phyloP scores from a whole-genome alignment of 2,888 invertebrate species.

The Nephrotoma flavescens region DNA sequence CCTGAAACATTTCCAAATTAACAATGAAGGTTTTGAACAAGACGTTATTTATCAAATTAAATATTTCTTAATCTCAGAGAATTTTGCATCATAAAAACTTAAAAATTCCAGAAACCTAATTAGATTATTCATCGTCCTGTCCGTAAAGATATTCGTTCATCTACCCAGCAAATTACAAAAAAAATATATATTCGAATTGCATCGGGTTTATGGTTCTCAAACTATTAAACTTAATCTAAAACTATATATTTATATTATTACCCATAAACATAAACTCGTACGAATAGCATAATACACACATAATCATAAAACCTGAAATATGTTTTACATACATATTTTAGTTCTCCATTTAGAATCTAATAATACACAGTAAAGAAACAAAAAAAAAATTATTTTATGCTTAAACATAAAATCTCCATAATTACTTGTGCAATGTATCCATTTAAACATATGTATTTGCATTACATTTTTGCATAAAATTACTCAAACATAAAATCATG shows the following conservation, averaged over 20 bases:
- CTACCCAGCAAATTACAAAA: not conserved
- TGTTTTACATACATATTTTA: not conserved
- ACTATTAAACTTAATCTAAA: not conserved
- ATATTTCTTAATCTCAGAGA: too few species aligned
- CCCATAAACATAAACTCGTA: not conserved
- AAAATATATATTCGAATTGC: not conserved
- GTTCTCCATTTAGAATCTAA: not conserved
- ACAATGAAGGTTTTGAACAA: too few species aligned
- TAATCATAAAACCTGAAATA: not conserved
- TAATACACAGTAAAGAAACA: not conserved
- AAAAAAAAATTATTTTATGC: not conserved
- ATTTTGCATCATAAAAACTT: too few species aligned
- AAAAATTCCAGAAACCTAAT: too few species aligned
- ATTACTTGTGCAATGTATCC: not conserved
- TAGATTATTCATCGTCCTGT: too few species aligned
- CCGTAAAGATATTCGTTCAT: not conserved
- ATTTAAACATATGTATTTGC: not conserved
- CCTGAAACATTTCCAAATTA: too few species aligned
- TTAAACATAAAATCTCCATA: not conserved
- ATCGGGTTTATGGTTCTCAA: not conserved
- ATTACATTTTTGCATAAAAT: not conserved
- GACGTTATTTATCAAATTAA: too few species aligned
- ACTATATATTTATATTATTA: not conserved
- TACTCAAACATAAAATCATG: not conserved
- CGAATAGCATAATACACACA: not conserved